Evolutionary conservation across 2,888 invertebrate species (phyloP).

Genomic region (Branchellion lobata): DNA sequence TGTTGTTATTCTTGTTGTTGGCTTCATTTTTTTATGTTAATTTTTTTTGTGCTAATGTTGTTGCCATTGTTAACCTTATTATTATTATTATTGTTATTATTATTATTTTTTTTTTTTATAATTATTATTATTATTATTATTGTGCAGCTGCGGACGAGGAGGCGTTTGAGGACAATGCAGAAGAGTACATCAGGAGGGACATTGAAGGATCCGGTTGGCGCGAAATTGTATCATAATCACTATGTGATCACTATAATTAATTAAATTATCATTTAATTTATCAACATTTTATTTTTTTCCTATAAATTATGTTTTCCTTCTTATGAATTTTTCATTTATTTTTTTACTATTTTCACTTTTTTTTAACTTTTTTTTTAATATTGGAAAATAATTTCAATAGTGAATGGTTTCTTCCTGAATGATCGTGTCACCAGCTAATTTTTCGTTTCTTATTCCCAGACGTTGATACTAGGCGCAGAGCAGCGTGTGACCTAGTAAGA

Average conservation of each 20-base stretch:
- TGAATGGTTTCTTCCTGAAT: too few species aligned
- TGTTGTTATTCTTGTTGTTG: too few species aligned
- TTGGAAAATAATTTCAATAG: too few species aligned
- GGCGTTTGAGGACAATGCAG: conserved; percentile 94
- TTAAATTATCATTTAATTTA: conserved; percentile 16
- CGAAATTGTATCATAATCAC: background rate
- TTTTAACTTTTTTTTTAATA: too few species aligned
- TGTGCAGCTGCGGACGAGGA: conserved; percentile 76
- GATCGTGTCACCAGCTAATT: too few species aligned
- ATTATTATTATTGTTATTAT: too few species aligned
- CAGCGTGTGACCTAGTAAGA: conserved; percentile 94
- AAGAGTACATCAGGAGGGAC: conserved; percentile 77
- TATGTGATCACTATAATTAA: background rate
- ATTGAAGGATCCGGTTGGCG: conserved; percentile 81
- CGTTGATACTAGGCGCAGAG: conserved; percentile 88
- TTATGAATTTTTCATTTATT: background rate
- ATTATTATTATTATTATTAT: background rate
- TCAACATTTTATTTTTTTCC: background rate
- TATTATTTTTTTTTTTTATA: too few species aligned
- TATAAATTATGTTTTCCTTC: conserved; percentile 13
- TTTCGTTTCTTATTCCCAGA: conserved; percentile 69
- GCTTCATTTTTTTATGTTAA: background rate
- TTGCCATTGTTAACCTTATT: too few species aligned
- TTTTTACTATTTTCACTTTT: too few species aligned
- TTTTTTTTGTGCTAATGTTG: background rate